Percentiles rank a stretch among this genome's conserved stretches.
phyloP scores from a whole-genome alignment of 30 jellyfish, hydroid and myxozoan genomes.

The Aurelia aurita region DNA sequence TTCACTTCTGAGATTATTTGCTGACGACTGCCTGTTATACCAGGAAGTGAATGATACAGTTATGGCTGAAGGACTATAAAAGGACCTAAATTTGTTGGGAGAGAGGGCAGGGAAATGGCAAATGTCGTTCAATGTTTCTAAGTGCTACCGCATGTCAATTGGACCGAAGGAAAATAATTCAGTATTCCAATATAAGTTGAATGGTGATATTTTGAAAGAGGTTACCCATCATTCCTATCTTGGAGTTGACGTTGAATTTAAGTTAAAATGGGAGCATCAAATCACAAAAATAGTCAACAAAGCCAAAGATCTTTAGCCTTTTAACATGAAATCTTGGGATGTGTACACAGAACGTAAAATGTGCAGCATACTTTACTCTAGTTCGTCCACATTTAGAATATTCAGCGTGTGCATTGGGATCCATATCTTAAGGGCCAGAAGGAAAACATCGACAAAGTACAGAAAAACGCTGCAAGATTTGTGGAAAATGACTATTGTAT shows the following conservation, averaged over 20 bases:
- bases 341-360: conserved; percentile 57
- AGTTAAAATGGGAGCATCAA: too few species aligned
- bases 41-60: conserved; percentile 58
- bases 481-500: too few species aligned
- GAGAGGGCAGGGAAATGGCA: conserved; percentile 71
- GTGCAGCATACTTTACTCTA: conserved; percentile 70
- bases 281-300: too few species aligned
- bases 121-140: conserved; percentile 63
- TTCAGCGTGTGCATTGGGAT: conserved; percentile 74
- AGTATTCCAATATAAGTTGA: conserved; percentile 62
- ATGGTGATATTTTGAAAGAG: conserved; percentile 63
- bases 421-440: conserved; percentile 64
- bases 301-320: conserved; percentile 51
- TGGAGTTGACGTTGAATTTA: conserved; percentile 51
- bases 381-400: conserved; percentile 68
- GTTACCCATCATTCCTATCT: conserved; percentile 73
- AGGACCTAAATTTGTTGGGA: conserved; percentile 51
- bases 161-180: conserved; percentile 68
- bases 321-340: conserved; percentile 65
- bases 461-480: conserved; percentile 5
- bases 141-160: conserved; percentile 68
- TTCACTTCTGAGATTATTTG: conserved; percentile 35
- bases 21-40: conserved; percentile 68
- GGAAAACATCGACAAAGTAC: conserved; percentile 57
- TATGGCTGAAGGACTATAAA: conserved; percentile 68